Evolutionary conservation across 2,113 vertebrate genomes (phyloP).

Genomic region (Muntiacus reevesi): DNA sequence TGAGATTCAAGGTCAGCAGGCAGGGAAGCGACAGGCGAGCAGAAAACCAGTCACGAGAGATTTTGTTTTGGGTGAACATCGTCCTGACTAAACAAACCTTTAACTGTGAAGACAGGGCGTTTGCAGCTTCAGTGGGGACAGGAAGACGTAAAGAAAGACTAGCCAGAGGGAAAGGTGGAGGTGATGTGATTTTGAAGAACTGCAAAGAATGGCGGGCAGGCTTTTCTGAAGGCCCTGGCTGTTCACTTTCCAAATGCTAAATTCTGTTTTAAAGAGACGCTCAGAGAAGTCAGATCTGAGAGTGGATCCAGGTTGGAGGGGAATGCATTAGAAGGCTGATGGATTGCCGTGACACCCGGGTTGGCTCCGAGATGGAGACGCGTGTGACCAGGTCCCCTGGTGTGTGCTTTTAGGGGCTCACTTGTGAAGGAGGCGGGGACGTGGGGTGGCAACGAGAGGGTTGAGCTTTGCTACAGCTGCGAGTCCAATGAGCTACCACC

Average conservation of each 20-base stretch:
- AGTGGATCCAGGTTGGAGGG: background rate
- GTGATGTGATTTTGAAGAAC: background rate
- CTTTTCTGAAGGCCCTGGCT: background rate
- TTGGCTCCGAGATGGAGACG: background rate
- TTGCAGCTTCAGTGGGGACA: background rate
- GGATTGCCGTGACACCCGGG: rapidly evolving
- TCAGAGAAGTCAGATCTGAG: background rate
- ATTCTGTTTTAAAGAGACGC: background rate
- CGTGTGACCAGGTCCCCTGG: background rate
- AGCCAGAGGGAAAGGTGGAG: background rate
- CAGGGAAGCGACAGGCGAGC: background rate
- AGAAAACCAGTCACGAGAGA: background rate
- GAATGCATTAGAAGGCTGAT: background rate
- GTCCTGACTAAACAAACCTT: background rate
- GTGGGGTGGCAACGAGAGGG: rapidly evolving
- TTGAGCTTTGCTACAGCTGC: background rate
- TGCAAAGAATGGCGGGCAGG: background rate
- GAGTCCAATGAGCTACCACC: background rate
- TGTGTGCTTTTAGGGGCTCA: background rate
- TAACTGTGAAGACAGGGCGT: background rate
- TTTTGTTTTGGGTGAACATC: background rate
- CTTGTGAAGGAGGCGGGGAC: background rate
- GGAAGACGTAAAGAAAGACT: background rate
- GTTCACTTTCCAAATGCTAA: background rate
- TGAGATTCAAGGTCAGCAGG: background rate